A percentile compares a stretch with the other conserved stretches of the same genome.
phyloP scores from a whole-genome alignment of 2,113 vertebrate species.

The Pseudorasbora parva region DNA sequence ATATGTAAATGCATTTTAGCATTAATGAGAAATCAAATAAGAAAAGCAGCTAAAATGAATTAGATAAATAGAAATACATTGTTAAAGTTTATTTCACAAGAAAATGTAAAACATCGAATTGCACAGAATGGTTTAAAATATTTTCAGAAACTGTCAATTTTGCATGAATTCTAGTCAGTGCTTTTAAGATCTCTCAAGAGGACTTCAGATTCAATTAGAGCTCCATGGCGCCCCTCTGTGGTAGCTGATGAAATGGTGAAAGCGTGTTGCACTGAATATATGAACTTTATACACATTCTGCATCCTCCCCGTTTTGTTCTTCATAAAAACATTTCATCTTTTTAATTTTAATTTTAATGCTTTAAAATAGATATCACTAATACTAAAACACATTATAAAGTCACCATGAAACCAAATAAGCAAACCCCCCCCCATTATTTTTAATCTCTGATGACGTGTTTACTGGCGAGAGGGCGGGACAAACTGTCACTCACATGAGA shows the following conservation, averaged over 20 bases:
- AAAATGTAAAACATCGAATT: neutral
- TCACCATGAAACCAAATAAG: too few species aligned
- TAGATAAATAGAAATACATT: neutral
- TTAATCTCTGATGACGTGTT: too few species aligned
- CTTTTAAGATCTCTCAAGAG: neutral
- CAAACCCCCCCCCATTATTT: too few species aligned
- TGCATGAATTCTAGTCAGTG: neutral
- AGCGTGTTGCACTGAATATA: neutral
- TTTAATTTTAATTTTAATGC: neutral
- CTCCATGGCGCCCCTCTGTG: constrained; percentile 12
- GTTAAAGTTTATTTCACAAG: neutral
- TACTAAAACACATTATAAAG: neutral
- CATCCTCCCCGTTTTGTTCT: neutral
- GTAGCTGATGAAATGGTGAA: neutral
- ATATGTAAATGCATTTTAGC: too few species aligned
- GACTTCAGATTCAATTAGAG: neutral
- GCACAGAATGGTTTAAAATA: neutral
- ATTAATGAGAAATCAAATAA: neutral
- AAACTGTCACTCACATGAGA: too few species aligned
- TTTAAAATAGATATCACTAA: neutral
- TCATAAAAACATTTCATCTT: neutral
- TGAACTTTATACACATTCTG: neutral
- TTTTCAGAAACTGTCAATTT: neutral
- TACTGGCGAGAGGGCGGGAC: too few species aligned
- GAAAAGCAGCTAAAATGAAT: neutral